Evolutionary conservation across 2,113 vertebrate species (phyloP), one percentile per base, ranked within the genome.

Genomic region (Colinus virginianus): DNA sequence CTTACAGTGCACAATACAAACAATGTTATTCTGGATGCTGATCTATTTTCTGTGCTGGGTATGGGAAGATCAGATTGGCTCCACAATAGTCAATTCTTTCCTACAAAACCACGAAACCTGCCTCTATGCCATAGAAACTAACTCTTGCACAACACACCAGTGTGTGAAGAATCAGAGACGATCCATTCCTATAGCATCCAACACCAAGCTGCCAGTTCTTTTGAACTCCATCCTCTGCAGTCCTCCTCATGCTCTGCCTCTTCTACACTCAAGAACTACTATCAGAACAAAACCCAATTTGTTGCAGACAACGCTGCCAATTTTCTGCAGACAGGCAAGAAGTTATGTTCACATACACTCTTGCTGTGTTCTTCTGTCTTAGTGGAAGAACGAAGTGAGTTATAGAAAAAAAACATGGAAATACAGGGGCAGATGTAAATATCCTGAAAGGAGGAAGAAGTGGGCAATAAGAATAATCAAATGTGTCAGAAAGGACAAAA

Each of bases 111-210:
- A 3, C 23, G 1, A 67, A 78, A 11, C 10, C 61, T 8, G 6
- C 4, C 26, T 38, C 72, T 40, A 0, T 6, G 12, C 5, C 3
- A 53, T 0, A 30, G 12, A 58, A 80, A 28, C 40, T 45, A 15
- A 43, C 62, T 56, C 40, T 72, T 51, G 25, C 63, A 68, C 75
- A 59, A 1, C 28, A 18, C 8, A 66, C 34, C 56, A 59, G 34
- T 3, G 23, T 14, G 18, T 66, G 45, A 61, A 61, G 7, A 13
- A 3, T 34, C 20, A 53, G 42, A n/a, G 23, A 75, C 38, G 2
- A 58, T 26, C 30, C 21, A 45, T 36, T 59, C 59, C 30, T 48
- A 9, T 2, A 48, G 2, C 2, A 6, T n/a, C n/a, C 46, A 40
- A 15, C 25, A 28, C 13, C 36, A 11, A 49, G n/a, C 12, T 34